Evolutionary conservation across 2,797 vertebrate genomes (phyloP), one percentile per base, ranked within the genome.

Genomic region (Holocentrus rufus): DNA sequence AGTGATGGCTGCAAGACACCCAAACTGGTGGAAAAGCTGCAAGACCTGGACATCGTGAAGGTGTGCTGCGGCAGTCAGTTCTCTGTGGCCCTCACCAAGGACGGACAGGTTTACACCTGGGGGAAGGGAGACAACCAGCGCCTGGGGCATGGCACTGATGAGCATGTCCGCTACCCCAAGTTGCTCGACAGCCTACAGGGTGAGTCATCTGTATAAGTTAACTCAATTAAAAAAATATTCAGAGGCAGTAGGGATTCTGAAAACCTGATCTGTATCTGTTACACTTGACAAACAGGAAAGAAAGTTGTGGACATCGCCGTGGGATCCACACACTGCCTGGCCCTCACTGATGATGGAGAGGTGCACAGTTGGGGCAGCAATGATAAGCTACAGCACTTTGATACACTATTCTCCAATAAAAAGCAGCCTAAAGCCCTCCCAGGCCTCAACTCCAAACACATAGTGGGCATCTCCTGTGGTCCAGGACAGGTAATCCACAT

Each of bases 301-400:
- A 99, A 98, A 86, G 96, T 99, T 59, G 95, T 98, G 80, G 98
- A 99, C 72, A 90, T 99, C 59, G 96, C 96, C 8, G 97, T 98
- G 72, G 98, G 98, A 56, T 98, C 97, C 1, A 99, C 96, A 1
- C 98, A 99, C 86, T 99, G 98, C 87, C 90, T 98, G 49, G 97
- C 96, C 4, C 92, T 99, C 65, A 98, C 97, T 0, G 98, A 99
- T 4, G 97, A 99, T 6, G 97, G 97, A 0, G 97, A 99, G 87
- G 97, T 99, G 20, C 96, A 98, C 80, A 99, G 98, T 82, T 99
- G 98, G 98, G 98, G 98, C 30, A 98, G 96, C 93, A 99, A 99
- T 15, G 98, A 99, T 86, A 98, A 99, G 72, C 95, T 96, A 23
- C 98, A 99, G 84, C 98, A 99, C 92, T 99, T 99, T 78, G 98